Evolutionary conservation across 2,888 invertebrate species (phyloP), one percentile per base, ranked within the genome.

Genomic region (Cerastis leucographa): DNA sequence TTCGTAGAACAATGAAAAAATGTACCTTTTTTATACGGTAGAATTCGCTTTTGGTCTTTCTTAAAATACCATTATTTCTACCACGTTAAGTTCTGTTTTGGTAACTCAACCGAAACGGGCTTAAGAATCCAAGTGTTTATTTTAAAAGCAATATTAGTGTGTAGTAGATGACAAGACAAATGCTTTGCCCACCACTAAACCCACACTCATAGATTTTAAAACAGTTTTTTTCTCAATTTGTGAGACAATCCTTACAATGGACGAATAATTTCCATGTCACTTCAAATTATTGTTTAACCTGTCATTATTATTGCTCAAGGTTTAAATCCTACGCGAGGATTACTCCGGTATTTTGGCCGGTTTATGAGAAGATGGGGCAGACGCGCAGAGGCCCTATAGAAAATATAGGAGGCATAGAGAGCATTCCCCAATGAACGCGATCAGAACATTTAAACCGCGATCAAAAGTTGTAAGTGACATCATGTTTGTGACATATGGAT

Each of bases 141-240:
- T 67, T 29, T 46, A 59, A 85, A 85, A 65, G 61, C n/a, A 74
- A 66, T 74, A 69, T 83, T 83, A n/a, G n/a, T 66, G 62, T 85
- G 46, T 69, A 64, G 35, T 75, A 74, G 46, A 79, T 73, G 86
- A 86, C 80, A 64, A 76, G 71, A 76, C 42, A n/a, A 59, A 86
- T 67, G 51, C 54, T 70, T 61, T 80, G 14, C 84, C 86, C 84
- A 84, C 84, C 12, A 22, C 54, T 29, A 44, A 85, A 40, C 84
- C 84, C 84, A 84, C 84, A 83, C 84, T 64, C 46, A 9, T 12
- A 46, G 22, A 76, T 61, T 70, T 56, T 64, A 73, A 76, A 81
- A 76, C 70, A 77, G 79, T 79, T 85, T 84, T 85, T 84, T 78
- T 70, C 14, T 64, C 62, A 56, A 65, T 74, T 70, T 83, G 7